Evolutionary conservation across 2,888 invertebrate species (phyloP).

Genomic region (Cistogaster globosa): DNA sequence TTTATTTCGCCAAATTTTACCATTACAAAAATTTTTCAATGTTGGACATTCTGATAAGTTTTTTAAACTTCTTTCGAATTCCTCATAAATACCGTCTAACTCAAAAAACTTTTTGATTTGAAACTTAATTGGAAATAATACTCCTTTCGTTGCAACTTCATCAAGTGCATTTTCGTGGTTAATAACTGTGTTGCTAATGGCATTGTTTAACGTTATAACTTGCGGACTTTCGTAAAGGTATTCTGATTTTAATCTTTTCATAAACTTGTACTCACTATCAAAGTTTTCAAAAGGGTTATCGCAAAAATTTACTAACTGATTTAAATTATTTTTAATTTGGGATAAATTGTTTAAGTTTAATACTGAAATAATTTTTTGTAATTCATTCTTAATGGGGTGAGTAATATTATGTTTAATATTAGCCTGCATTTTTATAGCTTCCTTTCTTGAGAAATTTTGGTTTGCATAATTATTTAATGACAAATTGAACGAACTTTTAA

Average conservation of each 20-base stretch:
- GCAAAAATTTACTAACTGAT: no score
- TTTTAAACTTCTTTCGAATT: constrained; percentile 35
- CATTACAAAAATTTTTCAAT: constrained; percentile 43
- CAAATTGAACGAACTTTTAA: constrained; percentile 6
- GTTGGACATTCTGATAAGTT: neutral
- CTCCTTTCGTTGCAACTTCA: no score
- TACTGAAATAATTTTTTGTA: neutral
- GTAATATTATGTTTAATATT: constrained; percentile 17
- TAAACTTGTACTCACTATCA: constrained; percentile 23
- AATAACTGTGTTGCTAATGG: no score
- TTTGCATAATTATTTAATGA: constrained; percentile 10
- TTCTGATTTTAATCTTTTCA: constrained; percentile 9
- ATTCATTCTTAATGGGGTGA: constrained; percentile 8
- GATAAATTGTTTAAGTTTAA: no score
- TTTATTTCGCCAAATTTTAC: constrained; percentile 46
- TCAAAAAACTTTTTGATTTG: no score
- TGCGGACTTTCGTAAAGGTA: constrained; percentile 15
- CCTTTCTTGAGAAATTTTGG: constrained; percentile 25
- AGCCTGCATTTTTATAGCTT: constrained; percentile 9
- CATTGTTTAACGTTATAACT: constrained; percentile 30
- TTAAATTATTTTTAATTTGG: no score
- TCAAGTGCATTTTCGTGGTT: no score
- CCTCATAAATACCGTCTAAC: neutral
- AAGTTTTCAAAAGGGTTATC: neutral
- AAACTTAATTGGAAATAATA: no score